Conservation (phyloP, 2,797 vertebrate species). For the Kryptolebias ocellatus region DNA sequence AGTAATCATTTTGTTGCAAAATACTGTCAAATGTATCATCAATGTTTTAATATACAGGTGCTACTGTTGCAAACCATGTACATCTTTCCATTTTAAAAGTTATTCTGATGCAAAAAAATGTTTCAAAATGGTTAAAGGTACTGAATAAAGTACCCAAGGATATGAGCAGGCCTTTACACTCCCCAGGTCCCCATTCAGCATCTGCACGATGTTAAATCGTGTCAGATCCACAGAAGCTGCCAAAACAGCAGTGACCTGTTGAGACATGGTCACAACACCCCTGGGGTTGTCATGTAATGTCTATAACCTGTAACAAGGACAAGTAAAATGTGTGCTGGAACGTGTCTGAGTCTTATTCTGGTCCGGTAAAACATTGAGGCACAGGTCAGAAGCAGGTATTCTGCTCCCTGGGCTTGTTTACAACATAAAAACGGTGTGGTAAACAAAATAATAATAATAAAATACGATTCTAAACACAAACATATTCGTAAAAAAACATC, state of each 20-base stretch:
- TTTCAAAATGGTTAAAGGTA: neutral
- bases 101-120: neutral
- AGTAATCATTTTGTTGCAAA: neutral
- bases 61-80: neutral
- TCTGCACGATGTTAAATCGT: neutral
- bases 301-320: slow-evolving; percentile 7
- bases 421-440: too few relatives aligned
- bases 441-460: neutral
- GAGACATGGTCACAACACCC: slow-evolving; percentile 1
- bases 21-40: neutral
- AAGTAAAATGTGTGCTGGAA: neutral
- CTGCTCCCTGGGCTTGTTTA: neutral
- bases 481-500: too few relatives aligned
- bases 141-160: neutral
- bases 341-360: slow-evolving; percentile 2
- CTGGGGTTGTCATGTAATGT: slow-evolving; percentile 12
- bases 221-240: slow-evolving; percentile 4
- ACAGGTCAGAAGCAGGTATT: neutral
- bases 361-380: neutral
- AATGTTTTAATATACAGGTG: too few relatives aligned
- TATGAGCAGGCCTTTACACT: neutral
- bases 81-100: neutral
- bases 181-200: neutral
- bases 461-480: too few relatives aligned
- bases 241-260: neutral